phyloP scores from a whole-genome alignment of 2,888 invertebrate genomes.

The Plagodis pulveraria region DNA sequence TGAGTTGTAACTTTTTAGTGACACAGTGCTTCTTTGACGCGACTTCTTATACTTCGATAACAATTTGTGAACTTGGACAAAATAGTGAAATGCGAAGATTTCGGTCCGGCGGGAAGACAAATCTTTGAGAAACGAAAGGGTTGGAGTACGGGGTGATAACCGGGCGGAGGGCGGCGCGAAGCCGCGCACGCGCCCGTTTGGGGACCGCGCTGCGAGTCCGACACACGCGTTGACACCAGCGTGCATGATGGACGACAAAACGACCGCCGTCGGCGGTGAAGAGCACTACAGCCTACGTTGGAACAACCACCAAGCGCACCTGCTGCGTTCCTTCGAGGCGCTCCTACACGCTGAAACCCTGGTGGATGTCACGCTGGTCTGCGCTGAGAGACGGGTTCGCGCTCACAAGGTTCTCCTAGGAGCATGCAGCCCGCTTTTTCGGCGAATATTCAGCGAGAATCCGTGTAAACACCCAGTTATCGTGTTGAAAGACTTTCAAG shows the following conservation, averaged over 20 bases:
- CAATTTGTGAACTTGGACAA: conserved; percentile 40
- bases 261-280: conserved; percentile 76
- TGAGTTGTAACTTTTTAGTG: conserved; percentile 59
- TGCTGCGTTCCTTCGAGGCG: conserved; percentile 95
- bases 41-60: conserved; percentile 24
- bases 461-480: conserved; percentile 97
- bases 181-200: conserved; percentile 73
- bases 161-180: conserved; percentile 75
- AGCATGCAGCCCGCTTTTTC: conserved; percentile 95
- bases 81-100: conserved; percentile 66
- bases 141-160: conserved; percentile 70
- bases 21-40: conserved; percentile 51
- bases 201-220: conserved; percentile 46
- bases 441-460: conserved; percentile 94
- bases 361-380: conserved; percentile 95
- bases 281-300: conserved; percentile 96
- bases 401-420: conserved; percentile 97
- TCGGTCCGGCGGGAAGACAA: conserved; percentile 67
- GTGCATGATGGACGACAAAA: conserved; percentile 80
- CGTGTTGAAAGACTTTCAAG: conserved; percentile 94
- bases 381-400: conserved; percentile 92
- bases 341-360: conserved; percentile 93
- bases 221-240: conserved; percentile 70
- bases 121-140: conserved; percentile 75
- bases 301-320: conserved; percentile 96